phyloP scores from a whole-genome alignment of 2,888 invertebrate species.

The Horisme vitalbata region DNA sequence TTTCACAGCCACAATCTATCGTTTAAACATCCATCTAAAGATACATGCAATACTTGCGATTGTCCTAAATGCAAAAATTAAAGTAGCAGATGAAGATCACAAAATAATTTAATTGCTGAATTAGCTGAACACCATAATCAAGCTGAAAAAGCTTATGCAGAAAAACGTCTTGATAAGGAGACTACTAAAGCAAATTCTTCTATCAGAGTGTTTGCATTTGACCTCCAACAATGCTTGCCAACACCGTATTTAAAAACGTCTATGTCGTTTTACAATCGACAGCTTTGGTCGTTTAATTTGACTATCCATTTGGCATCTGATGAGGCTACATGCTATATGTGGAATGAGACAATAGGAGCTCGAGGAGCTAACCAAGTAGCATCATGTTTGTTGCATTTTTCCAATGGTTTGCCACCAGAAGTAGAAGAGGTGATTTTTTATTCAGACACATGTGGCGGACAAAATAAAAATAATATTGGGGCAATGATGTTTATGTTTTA shows the following conservation, averaged over 20 bases:
- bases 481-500: constrained; percentile 17
- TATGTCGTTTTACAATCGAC: constrained; percentile 30
- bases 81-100: constrained; percentile 41
- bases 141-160: constrained; percentile 4
- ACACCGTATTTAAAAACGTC: background rate
- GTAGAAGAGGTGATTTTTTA: constrained; percentile 28
- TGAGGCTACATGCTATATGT: background rate
- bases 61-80: background rate
- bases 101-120: background rate
- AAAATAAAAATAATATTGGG: constrained; percentile 30
- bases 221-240: background rate
- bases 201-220: background rate
- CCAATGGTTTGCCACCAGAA: constrained; percentile 19
- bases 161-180: background rate
- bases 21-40: constrained; percentile 1
- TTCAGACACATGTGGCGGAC: constrained; percentile 33
- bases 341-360: constrained; percentile 30
- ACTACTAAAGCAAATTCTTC: background rate
- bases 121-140: background rate
- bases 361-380: constrained; percentile 40
- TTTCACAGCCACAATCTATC: constrained; percentile 1
- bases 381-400: constrained; percentile 34
- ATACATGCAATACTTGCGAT: constrained; percentile 17
- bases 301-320: constrained; percentile 25
- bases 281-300: constrained; percentile 30